Conservation (phyloP, 2,888 invertebrate genomes). For the Hirtodrosophila trivittata region DNA sequence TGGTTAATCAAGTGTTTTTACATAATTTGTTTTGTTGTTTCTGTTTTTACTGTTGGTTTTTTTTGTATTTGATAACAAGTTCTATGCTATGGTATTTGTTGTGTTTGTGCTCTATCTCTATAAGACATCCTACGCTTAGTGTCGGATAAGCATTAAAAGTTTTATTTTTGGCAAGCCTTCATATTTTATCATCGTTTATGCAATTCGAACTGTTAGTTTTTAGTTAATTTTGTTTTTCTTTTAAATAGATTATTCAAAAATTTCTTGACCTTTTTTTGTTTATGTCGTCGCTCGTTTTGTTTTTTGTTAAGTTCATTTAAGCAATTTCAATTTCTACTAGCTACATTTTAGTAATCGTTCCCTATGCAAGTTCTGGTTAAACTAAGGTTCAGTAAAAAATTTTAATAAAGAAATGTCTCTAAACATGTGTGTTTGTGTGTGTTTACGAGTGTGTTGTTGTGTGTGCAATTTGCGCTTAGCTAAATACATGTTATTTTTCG, state of each 20-base stretch:
- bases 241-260: constrained; percentile 70
- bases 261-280: constrained; percentile 46
- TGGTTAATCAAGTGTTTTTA: constrained; percentile 63
- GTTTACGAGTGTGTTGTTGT: constrained; percentile 12
- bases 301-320: constrained; percentile 27
- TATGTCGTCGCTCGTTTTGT: constrained; percentile 15
- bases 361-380: constrained; percentile 21
- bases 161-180: constrained; percentile 58
- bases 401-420: background rate
- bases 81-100: constrained; percentile 59
- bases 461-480: constrained; percentile 48
- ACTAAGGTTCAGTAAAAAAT: constrained; percentile 2
- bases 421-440: constrained; percentile 1
- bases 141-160: constrained; percentile 70
- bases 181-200: constrained; percentile 38
- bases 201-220: constrained; percentile 21
- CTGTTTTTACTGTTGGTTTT: constrained; percentile 43
- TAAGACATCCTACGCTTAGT: constrained; percentile 68
- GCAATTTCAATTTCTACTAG: constrained; percentile 75
- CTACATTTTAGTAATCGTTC: constrained; percentile 55
- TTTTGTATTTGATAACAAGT: constrained; percentile 52
- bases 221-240: constrained; percentile 17
- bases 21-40: constrained; percentile 52
- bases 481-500: constrained; percentile 42
- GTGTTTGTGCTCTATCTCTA: constrained; percentile 64